Conservation (phyloP, 2,113 vertebrate genomes). For the Cisticola juncidis region DNA sequence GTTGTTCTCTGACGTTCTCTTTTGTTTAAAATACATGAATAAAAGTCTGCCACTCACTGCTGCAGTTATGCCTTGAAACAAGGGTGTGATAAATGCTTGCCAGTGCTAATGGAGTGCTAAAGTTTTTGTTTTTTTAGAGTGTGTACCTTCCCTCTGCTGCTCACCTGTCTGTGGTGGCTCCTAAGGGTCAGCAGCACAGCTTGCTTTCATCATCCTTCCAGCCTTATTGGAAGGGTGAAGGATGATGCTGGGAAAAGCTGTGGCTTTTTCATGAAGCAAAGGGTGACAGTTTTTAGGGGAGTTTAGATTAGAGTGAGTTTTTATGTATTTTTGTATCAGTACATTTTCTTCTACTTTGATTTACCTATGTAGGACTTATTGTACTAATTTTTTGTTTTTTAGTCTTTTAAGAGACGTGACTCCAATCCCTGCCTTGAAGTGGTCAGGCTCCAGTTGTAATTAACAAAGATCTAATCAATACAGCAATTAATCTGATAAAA, state of each 20-base stretch:
- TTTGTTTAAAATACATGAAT: not conserved
- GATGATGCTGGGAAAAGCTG: not conserved
- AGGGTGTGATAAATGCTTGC: not conserved
- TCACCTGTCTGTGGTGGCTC: not conserved
- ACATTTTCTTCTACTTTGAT: not conserved
- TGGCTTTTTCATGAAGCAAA: not conserved
- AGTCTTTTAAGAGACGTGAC: not conserved
- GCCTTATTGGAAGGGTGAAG: not conserved
- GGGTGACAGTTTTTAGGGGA: not conserved
- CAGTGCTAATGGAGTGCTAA: not conserved
- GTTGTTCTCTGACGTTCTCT: not conserved
- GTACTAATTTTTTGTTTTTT: not conserved
- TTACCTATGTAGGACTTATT: not conserved
- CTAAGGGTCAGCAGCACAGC: not conserved
- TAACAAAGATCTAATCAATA: not conserved
- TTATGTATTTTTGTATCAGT: not conserved
- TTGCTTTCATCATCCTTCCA: not conserved
- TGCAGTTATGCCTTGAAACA: not conserved
- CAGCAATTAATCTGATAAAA: not conserved
- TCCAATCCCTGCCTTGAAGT: not conserved
- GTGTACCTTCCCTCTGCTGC: not conserved
- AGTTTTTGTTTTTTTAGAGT: not conserved
- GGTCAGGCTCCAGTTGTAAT: not conserved
- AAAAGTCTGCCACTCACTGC: not conserved
- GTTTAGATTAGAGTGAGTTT: not conserved